phyloP scores from a whole-genome alignment of 2,888 invertebrate genomes.

The Tetropium fuscum region DNA sequence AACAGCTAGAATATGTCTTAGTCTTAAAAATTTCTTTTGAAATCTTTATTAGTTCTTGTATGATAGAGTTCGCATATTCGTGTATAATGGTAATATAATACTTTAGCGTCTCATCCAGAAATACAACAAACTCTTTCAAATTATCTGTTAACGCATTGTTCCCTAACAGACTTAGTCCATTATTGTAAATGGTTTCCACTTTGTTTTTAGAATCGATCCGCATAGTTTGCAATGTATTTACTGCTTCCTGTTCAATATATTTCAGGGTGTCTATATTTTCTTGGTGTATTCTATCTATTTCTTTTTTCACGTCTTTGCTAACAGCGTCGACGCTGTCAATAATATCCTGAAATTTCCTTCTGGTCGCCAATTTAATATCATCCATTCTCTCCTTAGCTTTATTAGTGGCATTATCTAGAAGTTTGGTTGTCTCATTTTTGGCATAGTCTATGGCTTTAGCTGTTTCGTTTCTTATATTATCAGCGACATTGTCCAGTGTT shows the following conservation, averaged over 20 bases:
- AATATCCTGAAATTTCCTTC: neutral
- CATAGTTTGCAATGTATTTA: neutral
- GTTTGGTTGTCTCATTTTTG: slow-evolving; percentile 5
- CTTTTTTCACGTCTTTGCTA: neutral
- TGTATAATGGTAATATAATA: neutral
- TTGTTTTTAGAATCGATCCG: slow-evolving; percentile 8
- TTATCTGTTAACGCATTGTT: neutral
- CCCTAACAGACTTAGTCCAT: neutral
- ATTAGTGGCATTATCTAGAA: slow-evolving; percentile 1
- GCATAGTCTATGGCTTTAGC: slow-evolving; percentile 10
- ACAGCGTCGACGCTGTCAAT: neutral
- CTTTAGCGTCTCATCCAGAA: slow-evolving; percentile 6
- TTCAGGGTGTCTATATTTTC: slow-evolving; percentile 2
- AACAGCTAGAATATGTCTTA: no score
- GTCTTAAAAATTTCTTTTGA: no score
- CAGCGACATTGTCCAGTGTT: neutral
- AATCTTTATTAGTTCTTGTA: neutral
- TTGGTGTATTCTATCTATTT: slow-evolving; percentile 5
- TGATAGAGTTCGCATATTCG: neutral
- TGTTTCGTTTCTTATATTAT: neutral
- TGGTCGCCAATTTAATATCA: neutral
- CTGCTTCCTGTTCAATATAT: slow-evolving; percentile 2
- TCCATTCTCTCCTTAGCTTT: slow-evolving; percentile 1
- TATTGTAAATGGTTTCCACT: slow-evolving; percentile 1
- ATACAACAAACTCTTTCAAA: slow-evolving; percentile 15